phyloP scores from a whole-genome alignment of 2,888 invertebrate species.

The Boloria selene region DNA sequence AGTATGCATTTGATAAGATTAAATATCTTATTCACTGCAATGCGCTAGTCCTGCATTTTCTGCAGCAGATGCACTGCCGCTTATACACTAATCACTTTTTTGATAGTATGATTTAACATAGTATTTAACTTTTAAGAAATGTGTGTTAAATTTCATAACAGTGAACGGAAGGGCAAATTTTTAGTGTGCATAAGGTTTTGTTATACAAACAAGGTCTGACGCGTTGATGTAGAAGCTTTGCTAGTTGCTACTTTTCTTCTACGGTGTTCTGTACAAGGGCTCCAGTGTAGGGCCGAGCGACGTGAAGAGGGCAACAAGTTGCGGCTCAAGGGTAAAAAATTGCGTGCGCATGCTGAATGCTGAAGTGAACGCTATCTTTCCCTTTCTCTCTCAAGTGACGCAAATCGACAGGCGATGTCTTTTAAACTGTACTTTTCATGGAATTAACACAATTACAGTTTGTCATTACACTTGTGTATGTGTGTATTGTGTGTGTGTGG shows the following conservation, averaged over 20 bases:
- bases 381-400: slow-evolving; percentile 34
- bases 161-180: no score
- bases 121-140: no score
- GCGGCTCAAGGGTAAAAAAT: slow-evolving; percentile 41
- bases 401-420: slow-evolving; percentile 17
- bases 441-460: slow-evolving; percentile 22
- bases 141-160: no score
- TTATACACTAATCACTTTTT: no score
- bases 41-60: neutral
- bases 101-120: no score
- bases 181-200: no score
- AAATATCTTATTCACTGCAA: slow-evolving; percentile 1
- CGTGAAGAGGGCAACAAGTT: slow-evolving; percentile 52
- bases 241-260: no score
- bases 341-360: slow-evolving; percentile 56
- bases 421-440: slow-evolving; percentile 28
- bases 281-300: neutral
- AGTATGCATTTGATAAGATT: neutral
- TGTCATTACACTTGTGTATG: slow-evolving; percentile 13
- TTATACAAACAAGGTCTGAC: slow-evolving; percentile 5
- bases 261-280: slow-evolving; percentile 3
- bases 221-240: neutral
- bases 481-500: no score
- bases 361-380: slow-evolving; percentile 35
- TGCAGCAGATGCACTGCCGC: no score